Evolutionary conservation across 2,797 vertebrate species (phyloP), one percentile per base, ranked within the genome.

Genomic region (Tenualosa ilisha): DNA sequence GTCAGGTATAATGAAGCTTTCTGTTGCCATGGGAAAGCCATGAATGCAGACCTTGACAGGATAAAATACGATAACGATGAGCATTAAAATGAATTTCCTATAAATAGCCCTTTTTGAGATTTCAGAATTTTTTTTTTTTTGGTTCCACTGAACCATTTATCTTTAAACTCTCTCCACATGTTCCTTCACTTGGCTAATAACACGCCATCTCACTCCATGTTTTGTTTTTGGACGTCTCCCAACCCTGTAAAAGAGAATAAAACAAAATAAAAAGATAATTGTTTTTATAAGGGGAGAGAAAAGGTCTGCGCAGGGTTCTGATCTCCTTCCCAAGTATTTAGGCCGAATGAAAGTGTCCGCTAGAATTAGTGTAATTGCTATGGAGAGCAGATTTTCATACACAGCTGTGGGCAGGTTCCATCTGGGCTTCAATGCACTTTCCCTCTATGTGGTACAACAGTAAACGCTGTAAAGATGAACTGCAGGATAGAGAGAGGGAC

Each of bases 121-220:
- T 51, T 51, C 1, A 12, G 11, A 12, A 5, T 56, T 86, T 84
- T 82, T 82, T 6, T 7, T 46, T 54, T 81, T 54, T 81, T 72
- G 81, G 68, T 85, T 81, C 65, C 20, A 59, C 81, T 84, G 7
- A 82, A 86, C 81, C 13, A 84, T 89, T 88, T 87, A 87, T 89
- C 84, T 86, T 72, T 46, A 91, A 90, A 91, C 88, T 90, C 84
- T 86, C 87, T 86, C 89, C 90, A 91, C 87, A 91, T 91, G 91
- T 86, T 89, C 83, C 83, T 65, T 65, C 46, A 79, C 82, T 84
- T 65, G 86, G 83, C 86, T 84, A 86, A 86, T 88, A 86, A 84
- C 83, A 75, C 82, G n/a, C 82, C 51, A 82, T 26, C 88, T 88
- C 49, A 82, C 75, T 82, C 86, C 63, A 72, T 86, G 72, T 88